Conservation (phyloP, 2,888 invertebrate species). For the Coleophora deauratella region DNA sequence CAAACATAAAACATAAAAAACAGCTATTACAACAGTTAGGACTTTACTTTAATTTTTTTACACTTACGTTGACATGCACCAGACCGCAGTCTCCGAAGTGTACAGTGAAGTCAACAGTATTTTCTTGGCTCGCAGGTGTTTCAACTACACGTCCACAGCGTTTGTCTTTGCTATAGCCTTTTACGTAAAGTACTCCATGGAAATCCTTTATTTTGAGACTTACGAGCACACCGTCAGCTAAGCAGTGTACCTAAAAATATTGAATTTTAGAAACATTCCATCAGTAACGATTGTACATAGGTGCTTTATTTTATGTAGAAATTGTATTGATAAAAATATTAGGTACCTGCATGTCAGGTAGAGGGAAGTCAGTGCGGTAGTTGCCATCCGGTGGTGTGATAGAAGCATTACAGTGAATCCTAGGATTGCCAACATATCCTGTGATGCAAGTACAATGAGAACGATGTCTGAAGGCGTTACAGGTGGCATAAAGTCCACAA, state of each 20-base stretch:
- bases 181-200: slow-evolving; percentile 93
- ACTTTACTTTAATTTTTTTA: not conserved
- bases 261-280: not conserved
- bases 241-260: slow-evolving; percentile 80
- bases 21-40: not conserved
- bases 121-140: slow-evolving; percentile 79
- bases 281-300: no score
- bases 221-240: slow-evolving; percentile 94
- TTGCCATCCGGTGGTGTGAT: slow-evolving; percentile 40
- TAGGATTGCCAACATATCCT: slow-evolving; percentile 84
- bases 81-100: slow-evolving; percentile 93
- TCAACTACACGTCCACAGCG: slow-evolving; percentile 88
- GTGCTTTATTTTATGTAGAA: no score
- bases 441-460: slow-evolving; percentile 85
- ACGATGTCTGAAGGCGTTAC: slow-evolving; percentile 84
- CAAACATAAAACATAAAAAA: not conserved
- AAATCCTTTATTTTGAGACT: slow-evolving; percentile 86
- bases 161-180: slow-evolving; percentile 95
- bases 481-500: slow-evolving; percentile 85
- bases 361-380: slow-evolving; percentile 86
- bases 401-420: slow-evolving; percentile 77
- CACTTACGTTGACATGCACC: slow-evolving; percentile 89
- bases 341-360: slow-evolving; percentile 82
- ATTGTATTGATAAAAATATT: no score
- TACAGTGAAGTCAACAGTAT: slow-evolving; percentile 87